A percentile compares a stretch with the other conserved stretches of the same genome.
phyloP scores from a whole-genome alignment of 2,797 vertebrate species.

The Sphenopsis melanotis region DNA sequence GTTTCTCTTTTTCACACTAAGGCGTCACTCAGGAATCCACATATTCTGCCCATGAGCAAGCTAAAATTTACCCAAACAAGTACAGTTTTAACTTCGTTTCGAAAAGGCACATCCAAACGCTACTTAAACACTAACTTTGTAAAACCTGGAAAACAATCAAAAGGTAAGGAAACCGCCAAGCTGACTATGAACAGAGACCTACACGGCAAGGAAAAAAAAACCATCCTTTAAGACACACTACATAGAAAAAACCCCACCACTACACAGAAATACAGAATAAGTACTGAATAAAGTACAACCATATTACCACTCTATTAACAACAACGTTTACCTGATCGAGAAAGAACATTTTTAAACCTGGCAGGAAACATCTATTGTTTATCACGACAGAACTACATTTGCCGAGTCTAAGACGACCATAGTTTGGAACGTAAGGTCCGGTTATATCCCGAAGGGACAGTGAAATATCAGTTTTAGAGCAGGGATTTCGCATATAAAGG shows the following conservation, averaged over 20 bases:
- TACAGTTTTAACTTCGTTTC: neutral
- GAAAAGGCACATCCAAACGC: neutral
- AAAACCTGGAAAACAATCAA: neutral
- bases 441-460: fast-evolving
- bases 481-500: fast-evolving
- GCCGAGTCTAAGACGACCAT: fast-evolving
- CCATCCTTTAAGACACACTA: neutral
- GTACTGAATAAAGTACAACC: fast-evolving
- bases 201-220: fast-evolving
- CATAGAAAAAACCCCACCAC: fast-evolving
- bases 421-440: fast-evolving
- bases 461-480: fast-evolving
- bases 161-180: neutral
- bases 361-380: no score
- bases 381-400: fast-evolving
- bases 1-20: neutral
- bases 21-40: neutral
- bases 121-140: neutral
- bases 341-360: fast-evolving
- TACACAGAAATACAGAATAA: neutral
- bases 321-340: fast-evolving
- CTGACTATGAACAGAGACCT: neutral
- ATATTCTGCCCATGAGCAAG: fast-evolving
- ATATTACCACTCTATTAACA: fast-evolving
- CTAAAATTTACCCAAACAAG: neutral